These are phyloP conservation scores for Tetrax tetrax DNA, from an alignment of 2,113 vertebrate species.

Conservation along the genomic window DNA sequence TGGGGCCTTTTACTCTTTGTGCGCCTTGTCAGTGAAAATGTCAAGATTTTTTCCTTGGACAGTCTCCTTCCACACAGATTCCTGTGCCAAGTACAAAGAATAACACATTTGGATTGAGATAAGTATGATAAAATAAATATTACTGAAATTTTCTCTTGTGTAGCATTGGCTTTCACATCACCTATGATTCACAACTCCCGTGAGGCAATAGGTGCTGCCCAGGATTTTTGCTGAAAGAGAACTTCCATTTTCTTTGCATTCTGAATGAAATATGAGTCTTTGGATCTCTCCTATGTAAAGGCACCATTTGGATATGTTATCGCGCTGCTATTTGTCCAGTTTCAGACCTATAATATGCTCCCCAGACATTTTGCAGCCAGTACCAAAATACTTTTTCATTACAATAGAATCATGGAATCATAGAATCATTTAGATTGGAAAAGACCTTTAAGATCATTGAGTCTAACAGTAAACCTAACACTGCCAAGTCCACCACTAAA, in stretches of 20 bases:
- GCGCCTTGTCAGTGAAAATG: neutral
- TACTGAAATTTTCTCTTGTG: neutral
- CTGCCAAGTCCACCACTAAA: neutral
- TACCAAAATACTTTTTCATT: neutral
- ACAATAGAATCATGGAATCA: neutral
- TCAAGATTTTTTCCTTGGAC: neutral
- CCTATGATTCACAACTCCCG: neutral
- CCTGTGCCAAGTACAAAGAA: neutral
- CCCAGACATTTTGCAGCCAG: neutral
- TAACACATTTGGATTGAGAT: neutral
- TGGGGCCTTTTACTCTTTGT: neutral
- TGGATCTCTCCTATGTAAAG: neutral
- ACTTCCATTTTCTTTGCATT: slow-evolving; percentile 16
- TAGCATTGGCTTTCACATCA: slow-evolving; percentile 11
- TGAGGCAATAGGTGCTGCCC: neutral
- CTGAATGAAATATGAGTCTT: slow-evolving; percentile 20
- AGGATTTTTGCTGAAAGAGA: slow-evolving; percentile 4
- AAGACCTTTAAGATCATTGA: neutral
- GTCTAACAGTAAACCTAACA: neutral
- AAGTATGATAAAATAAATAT: slow-evolving; percentile 22
- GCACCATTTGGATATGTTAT: neutral
- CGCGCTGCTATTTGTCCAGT: neutral
- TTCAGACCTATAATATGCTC: neutral
- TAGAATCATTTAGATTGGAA: neutral
- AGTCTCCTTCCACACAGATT: neutral